Base-by-base conservation (phyloP, 2,888 invertebrate species). In the Ferrisia virgata region DNA sequence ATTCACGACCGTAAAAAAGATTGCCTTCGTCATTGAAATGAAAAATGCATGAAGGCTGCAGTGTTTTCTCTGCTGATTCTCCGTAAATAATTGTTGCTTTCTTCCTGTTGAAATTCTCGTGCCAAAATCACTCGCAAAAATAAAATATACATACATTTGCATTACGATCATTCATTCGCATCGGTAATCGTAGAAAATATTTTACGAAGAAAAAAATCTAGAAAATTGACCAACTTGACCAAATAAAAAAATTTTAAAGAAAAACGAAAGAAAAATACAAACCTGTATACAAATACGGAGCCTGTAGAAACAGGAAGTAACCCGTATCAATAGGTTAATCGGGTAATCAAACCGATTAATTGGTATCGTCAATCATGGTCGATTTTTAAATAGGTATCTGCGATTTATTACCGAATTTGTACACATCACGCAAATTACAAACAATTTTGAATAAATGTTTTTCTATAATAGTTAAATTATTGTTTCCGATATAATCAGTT, bases 251-350 rank as follows among this genome's bases (percentile, higher is more conserved):
- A 13, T 28, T 13, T 53, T 4, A 1, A 15, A 18, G 0, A 13
- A 64, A 28, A 43, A 28, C 28, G 18, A 64, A 64, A 64, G 28
- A 28, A 64, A 64, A 4, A 18, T 31, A 64, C 64, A 2, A 64
- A 64, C 64, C 64, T 64, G 64, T 64, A 15, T 28, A 25, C n/a
- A 47, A 15, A 15, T 25, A 64, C 64, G 28, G 28, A 64, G 28
- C 64, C 64, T 64, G 64, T 28, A 13, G 31, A 64, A 64, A 64
- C 64, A 64, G 64, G 64, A 64, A 64, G 64, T 64, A 64, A 64
- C 64, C 64, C 28, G 28, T 64, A 64, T 64, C 64, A 64, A 28
- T 31, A 28, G 25, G 64, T 28, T 31, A 28, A 64, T 28, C 64
- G 5, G 28, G 0, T 15, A 2, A 31, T 2, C 28, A 13, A 31